phyloP scores from a whole-genome alignment of 2,113 vertebrate genomes.

The Lathamus discolor region DNA sequence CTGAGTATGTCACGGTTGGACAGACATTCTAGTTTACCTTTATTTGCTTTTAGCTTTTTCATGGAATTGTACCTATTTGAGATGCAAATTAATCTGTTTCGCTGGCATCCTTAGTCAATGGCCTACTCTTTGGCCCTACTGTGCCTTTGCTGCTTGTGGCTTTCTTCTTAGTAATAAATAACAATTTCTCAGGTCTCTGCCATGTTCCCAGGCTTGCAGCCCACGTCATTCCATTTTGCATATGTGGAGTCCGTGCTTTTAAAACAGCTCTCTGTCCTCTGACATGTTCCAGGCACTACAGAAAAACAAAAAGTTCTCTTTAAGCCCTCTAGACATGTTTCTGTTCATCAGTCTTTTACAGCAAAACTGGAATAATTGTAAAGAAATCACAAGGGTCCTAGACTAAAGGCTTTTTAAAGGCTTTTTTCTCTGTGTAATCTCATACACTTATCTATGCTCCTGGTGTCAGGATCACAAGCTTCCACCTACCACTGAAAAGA shows the following conservation, averaged over 20 bases:
- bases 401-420: background rate
- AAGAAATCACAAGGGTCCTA: background rate
- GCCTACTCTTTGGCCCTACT: background rate
- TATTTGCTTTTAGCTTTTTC: background rate
- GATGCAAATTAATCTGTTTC: background rate
- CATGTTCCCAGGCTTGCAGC: background rate
- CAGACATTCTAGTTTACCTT: background rate
- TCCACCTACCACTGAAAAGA: background rate
- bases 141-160: background rate
- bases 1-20: background rate
- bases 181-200: background rate
- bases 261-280: background rate
- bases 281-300: background rate
- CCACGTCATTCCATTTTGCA: background rate
- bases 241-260: background rate
- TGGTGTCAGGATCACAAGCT: background rate
- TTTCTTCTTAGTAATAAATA: background rate
- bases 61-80: background rate
- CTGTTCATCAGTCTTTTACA: background rate
- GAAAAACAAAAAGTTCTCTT: conserved; percentile 5
- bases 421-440: background rate
- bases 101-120: background rate
- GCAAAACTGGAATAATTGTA: background rate
- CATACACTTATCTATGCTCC: background rate
- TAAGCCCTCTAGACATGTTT: background rate